Conservation (phyloP, 2,888 invertebrate species). For the Clivina fossor region DNA sequence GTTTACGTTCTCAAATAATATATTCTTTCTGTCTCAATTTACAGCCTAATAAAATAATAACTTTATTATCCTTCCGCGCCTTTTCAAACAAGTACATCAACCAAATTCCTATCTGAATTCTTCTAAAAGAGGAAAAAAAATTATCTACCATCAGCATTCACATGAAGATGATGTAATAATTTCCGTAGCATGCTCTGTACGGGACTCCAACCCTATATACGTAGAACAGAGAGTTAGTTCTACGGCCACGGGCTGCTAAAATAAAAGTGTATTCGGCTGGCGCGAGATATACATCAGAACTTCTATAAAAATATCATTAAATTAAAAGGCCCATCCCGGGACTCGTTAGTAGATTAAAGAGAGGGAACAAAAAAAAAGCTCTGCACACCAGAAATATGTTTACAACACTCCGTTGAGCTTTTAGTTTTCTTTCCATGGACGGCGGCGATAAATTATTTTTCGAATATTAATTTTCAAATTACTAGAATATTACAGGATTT, state of each 20-base stretch:
- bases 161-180: slow-evolving; percentile 25
- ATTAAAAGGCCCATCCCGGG: slow-evolving; percentile 44
- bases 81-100: neutral
- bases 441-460: too few relatives aligned
- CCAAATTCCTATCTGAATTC: slow-evolving; percentile 17
- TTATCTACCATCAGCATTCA: slow-evolving; percentile 28
- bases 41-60: neutral
- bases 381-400: slow-evolving; percentile 41
- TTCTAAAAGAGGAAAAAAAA: slow-evolving; percentile 8
- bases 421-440: too few relatives aligned
- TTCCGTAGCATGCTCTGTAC: slow-evolving; percentile 6
- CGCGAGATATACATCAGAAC: slow-evolving; percentile 40
- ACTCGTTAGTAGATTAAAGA: slow-evolving; percentile 40
- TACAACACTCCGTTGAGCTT: slow-evolving; percentile 34
- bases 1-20: too few relatives aligned
- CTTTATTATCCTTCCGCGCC: neutral
- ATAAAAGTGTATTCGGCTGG: too few relatives aligned
- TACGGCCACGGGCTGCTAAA: slow-evolving; percentile 12
- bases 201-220: slow-evolving; percentile 3
- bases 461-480: too few relatives aligned
- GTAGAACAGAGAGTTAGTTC: neutral
- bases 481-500: too few relatives aligned
- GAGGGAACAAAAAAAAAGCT: slow-evolving; percentile 40
- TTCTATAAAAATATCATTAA: slow-evolving; percentile 45
- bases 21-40: too few relatives aligned